Conservation (phyloP, 2,113 vertebrate genomes). For the Mustela lutreola region DNA sequence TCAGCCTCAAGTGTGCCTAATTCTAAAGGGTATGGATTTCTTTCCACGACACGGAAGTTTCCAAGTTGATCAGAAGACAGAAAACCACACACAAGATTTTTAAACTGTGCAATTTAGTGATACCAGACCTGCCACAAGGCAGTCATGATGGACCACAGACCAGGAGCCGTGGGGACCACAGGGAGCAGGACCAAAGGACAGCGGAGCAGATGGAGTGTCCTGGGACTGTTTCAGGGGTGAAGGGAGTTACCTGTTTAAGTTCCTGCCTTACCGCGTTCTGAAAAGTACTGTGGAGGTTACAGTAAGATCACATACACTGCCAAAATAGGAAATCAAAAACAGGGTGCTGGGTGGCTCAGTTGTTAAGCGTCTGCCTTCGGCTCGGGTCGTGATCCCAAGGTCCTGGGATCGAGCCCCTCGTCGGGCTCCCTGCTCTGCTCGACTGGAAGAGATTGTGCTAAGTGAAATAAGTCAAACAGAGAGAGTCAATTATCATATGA, state of each 20-base stretch:
- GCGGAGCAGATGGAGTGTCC: accelerated
- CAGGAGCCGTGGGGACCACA: accelerated
- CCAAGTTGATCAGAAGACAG: background rate
- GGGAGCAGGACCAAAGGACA: background rate
- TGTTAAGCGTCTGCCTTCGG: no score
- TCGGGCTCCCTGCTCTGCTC: no score
- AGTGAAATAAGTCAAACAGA: no score
- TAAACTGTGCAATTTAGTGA: no score
- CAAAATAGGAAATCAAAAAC: background rate
- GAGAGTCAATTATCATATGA: no score
- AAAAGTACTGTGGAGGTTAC: background rate
- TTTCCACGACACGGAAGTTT: background rate
- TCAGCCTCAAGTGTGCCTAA: background rate
- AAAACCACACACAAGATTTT: background rate
- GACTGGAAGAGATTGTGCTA: no score
- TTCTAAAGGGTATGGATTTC: background rate
- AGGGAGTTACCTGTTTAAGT: background rate
- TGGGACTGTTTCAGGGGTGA: background rate
- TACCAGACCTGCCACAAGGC: background rate
- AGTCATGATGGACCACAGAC: accelerated
- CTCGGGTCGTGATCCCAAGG: no score
- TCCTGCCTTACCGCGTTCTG: background rate
- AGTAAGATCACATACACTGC: background rate
- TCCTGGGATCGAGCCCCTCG: no score
- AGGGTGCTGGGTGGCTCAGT: background rate